Conservation (phyloP, 2,113 vertebrate species). For the Odontesthes bonariensis region DNA sequence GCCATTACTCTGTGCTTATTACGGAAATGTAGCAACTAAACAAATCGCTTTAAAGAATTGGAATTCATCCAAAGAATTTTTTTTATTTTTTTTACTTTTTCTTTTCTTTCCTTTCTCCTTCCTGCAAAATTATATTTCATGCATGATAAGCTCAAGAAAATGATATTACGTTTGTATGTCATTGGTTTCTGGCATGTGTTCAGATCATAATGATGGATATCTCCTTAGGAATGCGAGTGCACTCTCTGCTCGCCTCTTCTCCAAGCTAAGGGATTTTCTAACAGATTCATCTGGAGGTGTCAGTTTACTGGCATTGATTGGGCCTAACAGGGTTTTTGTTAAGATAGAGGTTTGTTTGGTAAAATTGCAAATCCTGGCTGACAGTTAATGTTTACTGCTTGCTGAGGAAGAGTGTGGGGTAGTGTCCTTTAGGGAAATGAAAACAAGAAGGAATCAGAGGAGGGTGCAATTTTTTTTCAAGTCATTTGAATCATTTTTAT, state of each 20-base stretch:
- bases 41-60: conserved; percentile 36
- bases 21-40: conserved; percentile 39
- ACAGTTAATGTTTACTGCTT: conserved; percentile 61
- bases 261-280: conserved; percentile 59
- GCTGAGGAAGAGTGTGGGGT: conserved; percentile 36
- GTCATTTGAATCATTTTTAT: conserved; percentile 44
- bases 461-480: conserved; percentile 31
- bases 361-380: conserved; percentile 63
- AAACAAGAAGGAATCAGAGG: conserved; percentile 43
- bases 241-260: conserved; percentile 41
- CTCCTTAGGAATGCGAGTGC: conserved; percentile 65
- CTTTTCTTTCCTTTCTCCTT: conserved; percentile 24
- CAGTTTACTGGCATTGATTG: conserved; percentile 72
- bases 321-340: conserved; percentile 62
- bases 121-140: conserved; percentile 73
- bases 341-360: conserved; percentile 61
- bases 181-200: conserved; percentile 63
- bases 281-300: conserved; percentile 69
- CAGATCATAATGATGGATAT: conserved; percentile 74
- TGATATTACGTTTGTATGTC: conserved; percentile 74
- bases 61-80: conserved; percentile 38
- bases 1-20: conserved; percentile 45
- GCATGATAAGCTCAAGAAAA: conserved; percentile 69
- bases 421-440: conserved; percentile 38
- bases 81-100: conserved; percentile 28